Percentiles rank a stretch among this genome's conserved stretches.
Conservation (phyloP, 23 tunicate species). For the Aplidium turbinatum region DNA sequence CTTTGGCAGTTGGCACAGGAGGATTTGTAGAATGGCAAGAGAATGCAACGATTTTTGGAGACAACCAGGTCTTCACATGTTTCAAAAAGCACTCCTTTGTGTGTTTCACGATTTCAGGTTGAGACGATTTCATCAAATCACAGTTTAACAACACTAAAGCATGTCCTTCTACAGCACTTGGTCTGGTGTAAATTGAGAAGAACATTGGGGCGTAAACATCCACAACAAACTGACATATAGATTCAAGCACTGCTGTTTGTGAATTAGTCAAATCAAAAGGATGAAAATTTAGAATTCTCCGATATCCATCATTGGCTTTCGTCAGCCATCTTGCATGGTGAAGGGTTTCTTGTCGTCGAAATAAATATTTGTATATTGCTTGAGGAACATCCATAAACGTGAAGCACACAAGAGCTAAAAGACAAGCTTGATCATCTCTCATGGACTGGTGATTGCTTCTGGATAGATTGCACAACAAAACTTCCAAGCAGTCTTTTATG, state of each 20-base stretch:
- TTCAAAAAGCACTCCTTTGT: conserved; percentile 9
- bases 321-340: conserved; percentile 13
- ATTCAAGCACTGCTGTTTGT: conserved; percentile 11
- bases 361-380: conserved; percentile 9
- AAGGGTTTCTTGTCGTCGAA: conserved; percentile 7
- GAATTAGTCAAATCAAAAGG: conserved; percentile 2
- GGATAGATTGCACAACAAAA: conserved; percentile 9
- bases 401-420: conserved; percentile 14
- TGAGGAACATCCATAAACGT: conserved; percentile 15
- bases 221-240: too few species aligned
- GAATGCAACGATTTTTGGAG: conserved; percentile 7
- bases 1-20: neutral
- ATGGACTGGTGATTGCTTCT: conserved; percentile 7
- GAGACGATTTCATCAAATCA: conserved; percentile 17
- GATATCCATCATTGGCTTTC: conserved; percentile 11
- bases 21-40: conserved; percentile 21
- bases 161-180: conserved; percentile 16
- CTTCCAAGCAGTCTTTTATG: conserved; percentile 3
- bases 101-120: conserved; percentile 5
- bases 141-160: conserved; percentile 3
- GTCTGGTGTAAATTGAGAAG: conserved; percentile 21
- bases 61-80: conserved; percentile 5
- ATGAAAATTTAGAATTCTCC: conserved; percentile 14
- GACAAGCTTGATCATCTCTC: conserved; percentile 13
- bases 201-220: conserved; percentile 24